A percentile compares a stretch with the other conserved stretches of the same genome.
Conservation (phyloP, 1,140 invertebrate genomes). For the Drosophila parabipectinata region DNA sequence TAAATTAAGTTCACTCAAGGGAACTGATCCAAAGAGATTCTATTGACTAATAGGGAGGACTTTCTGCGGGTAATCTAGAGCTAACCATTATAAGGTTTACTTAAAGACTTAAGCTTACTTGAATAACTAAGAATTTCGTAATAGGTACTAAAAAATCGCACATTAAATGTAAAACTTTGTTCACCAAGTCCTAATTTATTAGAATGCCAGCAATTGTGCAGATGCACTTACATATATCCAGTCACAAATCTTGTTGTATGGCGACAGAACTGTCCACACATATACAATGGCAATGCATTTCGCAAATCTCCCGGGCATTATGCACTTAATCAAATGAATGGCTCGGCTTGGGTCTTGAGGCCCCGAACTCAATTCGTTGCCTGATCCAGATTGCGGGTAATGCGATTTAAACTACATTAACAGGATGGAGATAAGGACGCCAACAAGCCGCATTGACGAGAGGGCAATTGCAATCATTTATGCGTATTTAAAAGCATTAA, state of each 20-base stretch:
- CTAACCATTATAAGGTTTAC: background rate
- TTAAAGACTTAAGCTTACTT: background rate
- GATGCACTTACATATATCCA: background rate
- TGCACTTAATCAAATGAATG: slow-evolving; percentile 40
- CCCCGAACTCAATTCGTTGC: background rate
- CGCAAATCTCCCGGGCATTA: background rate
- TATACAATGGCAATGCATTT: slow-evolving; percentile 23
- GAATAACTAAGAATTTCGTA: no score
- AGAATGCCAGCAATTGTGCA: background rate
- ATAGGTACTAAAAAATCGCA: no score
- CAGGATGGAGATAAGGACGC: slow-evolving; percentile 20
- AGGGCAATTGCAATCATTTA: slow-evolving; percentile 50
- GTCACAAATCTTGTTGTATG: slow-evolving; percentile 8
- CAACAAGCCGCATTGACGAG: slow-evolving; percentile 6
- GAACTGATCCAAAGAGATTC: background rate
- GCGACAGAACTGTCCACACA: background rate
- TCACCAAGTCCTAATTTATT: background rate
- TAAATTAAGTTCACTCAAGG: slow-evolving; percentile 1
- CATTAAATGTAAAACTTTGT: no score
- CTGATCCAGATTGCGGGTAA: slow-evolving; percentile 20
- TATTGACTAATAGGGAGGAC: slow-evolving; percentile 10
- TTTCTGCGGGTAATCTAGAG: background rate
- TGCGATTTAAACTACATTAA: slow-evolving; percentile 43
- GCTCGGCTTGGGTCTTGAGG: slow-evolving; percentile 5
- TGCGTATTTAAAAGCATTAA: slow-evolving; percentile 64